Evolutionary conservation across 2,888 invertebrate genomes (phyloP).

Genomic region (Drosophila demipolita): DNA sequence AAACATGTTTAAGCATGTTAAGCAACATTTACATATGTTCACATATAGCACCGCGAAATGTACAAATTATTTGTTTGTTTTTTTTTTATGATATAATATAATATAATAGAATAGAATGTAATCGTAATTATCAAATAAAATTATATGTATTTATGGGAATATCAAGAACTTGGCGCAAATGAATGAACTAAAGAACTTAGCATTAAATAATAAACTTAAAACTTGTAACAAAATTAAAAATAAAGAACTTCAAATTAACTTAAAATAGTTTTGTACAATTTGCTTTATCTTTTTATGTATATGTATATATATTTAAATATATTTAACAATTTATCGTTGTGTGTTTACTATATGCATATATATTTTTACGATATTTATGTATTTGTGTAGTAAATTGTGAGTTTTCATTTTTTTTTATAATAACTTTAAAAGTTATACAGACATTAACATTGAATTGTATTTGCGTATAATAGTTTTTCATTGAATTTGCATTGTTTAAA

Average conservation of each 20-base stretch:
- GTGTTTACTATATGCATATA: constrained; percentile 47
- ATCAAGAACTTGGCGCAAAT: constrained; percentile 37
- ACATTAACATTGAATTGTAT: constrained; percentile 66
- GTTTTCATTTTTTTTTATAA: constrained; percentile 22
- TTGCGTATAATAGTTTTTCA: constrained; percentile 44
- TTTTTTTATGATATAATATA: constrained; percentile 11
- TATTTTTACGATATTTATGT: constrained; percentile 40
- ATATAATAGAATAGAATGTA: constrained; percentile 24
- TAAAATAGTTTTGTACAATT: constrained; percentile 77
- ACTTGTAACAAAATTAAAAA: constrained; percentile 62
- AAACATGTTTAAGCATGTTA: constrained; percentile 23
- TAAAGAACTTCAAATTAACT: constrained; percentile 51
- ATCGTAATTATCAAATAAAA: constrained; percentile 22
- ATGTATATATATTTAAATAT: constrained; percentile 37
- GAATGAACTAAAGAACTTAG: constrained; percentile 50
- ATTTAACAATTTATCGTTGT: constrained; percentile 72
- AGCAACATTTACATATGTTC: constrained; percentile 58
- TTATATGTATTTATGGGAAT: constrained; percentile 17
- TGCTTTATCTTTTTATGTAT: constrained; percentile 43
- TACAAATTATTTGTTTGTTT: constrained; percentile 61
- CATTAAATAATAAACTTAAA: constrained; percentile 64
- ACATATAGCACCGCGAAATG: constrained; percentile 79
- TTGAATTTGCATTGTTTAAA: constrained; percentile 58
- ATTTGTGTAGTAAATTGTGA: constrained; percentile 45
- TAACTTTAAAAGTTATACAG: constrained; percentile 77